phyloP scores from a whole-genome alignment of 2,888 invertebrate genomes.

The Nomada ruficornis region DNA sequence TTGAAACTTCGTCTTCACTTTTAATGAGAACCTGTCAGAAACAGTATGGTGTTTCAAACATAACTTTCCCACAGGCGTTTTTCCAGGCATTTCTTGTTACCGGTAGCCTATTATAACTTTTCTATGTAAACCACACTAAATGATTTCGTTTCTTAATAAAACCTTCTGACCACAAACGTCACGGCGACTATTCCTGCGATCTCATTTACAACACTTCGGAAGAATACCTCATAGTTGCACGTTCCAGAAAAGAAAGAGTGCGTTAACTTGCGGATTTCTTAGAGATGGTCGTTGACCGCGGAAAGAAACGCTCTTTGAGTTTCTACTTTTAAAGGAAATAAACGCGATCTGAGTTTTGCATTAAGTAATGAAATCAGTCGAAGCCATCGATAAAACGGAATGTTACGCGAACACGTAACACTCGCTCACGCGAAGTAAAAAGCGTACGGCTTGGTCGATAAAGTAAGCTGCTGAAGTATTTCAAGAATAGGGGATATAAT shows the following conservation, averaged over 20 bases:
- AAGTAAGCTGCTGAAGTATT: background rate
- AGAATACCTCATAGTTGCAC: slow-evolving; percentile 16
- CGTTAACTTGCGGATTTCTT: slow-evolving; percentile 18
- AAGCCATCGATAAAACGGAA: background rate
- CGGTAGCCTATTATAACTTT: background rate
- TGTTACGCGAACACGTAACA: background rate
- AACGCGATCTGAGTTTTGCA: background rate
- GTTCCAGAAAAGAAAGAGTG: slow-evolving; percentile 27
- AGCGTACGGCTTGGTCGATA: background rate
- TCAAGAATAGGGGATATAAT: background rate
- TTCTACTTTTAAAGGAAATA: background rate
- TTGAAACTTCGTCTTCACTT: too few relatives aligned
- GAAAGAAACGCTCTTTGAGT: background rate
- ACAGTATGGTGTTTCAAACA: too few relatives aligned
- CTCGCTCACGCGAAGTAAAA: background rate
- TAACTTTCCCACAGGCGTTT: too few relatives aligned
- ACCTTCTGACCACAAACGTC: slow-evolving; percentile 5
- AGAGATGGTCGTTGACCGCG: slow-evolving; percentile 1
- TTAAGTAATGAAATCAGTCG: slow-evolving; percentile 14
- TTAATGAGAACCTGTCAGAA: too few relatives aligned
- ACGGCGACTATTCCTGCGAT: slow-evolving; percentile 15
- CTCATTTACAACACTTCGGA: slow-evolving; percentile 15
- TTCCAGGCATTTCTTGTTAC: background rate
- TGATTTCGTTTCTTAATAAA: slow-evolving; percentile 19
- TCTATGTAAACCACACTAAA: background rate